Percentiles rank a stretch among this genome's conserved stretches.
phyloP scores from a whole-genome alignment of 2,797 vertebrate genomes.

The Typhlichthys subterraneus region DNA sequence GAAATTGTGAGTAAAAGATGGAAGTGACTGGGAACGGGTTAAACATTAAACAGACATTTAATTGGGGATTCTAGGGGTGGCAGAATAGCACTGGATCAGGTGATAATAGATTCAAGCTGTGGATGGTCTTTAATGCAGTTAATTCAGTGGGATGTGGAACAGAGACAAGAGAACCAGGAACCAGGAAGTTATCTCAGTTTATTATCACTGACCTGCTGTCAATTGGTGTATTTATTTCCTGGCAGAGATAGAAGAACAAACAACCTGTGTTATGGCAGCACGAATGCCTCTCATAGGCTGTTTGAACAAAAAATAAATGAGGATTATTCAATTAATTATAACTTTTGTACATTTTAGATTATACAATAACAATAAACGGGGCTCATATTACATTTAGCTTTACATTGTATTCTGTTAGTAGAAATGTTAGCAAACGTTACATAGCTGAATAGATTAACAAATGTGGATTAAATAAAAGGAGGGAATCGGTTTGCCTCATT shows the following conservation, averaged over 20 bases:
- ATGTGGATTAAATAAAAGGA: background rate
- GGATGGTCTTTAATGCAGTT: slow-evolving; percentile 79
- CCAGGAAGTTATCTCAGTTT: slow-evolving; percentile 68
- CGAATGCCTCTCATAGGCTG: slow-evolving; percentile 1
- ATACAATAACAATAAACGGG: too few relatives aligned
- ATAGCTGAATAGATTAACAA: slow-evolving; percentile 3
- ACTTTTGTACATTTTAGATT: background rate
- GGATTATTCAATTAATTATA: background rate
- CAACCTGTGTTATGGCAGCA: too few relatives aligned
- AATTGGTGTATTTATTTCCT: background rate
- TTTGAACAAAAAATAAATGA: background rate
- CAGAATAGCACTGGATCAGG: slow-evolving; percentile 75
- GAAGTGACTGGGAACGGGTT: slow-evolving; percentile 72
- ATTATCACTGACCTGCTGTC: slow-evolving; percentile 25
- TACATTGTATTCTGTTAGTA: background rate
- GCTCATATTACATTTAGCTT: too few relatives aligned
- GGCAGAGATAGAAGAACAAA: background rate
- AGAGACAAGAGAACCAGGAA: slow-evolving; percentile 80
- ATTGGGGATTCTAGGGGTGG: slow-evolving; percentile 73
- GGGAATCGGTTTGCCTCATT: slow-evolving; percentile 16
- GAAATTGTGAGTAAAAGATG: slow-evolving; percentile 47
- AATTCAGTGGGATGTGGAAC: slow-evolving; percentile 73
- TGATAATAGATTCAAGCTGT: slow-evolving; percentile 74
- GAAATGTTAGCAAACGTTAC: background rate
- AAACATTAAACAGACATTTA: slow-evolving; percentile 75